Percentiles rank a stretch among this genome's conserved stretches.
These are phyloP conservation scores for Caenorhabditis plicata DNA, from an alignment of 2,888 invertebrate species.

Conservation along the genomic window DNA sequence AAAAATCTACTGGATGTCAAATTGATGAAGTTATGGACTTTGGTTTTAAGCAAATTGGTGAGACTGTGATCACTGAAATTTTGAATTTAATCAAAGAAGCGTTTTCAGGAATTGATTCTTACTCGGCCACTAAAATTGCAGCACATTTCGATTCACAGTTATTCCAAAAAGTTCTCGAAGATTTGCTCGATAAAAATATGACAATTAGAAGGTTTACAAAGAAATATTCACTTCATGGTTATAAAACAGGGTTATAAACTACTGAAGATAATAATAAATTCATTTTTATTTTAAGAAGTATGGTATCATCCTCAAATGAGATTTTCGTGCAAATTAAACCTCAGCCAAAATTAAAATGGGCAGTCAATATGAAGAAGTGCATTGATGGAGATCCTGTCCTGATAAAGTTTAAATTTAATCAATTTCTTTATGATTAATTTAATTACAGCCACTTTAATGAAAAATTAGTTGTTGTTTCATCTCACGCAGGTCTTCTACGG, in stretches of 20 bases:
- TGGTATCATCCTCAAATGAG: too few relatives aligned
- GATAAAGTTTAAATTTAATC: not conserved
- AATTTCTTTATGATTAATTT: not conserved
- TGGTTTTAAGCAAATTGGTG: conserved; percentile 7
- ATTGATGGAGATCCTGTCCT: conserved; percentile 22
- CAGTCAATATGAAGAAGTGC: conserved; percentile 18
- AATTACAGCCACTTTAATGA: conserved; percentile 1
- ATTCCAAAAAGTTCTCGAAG: not conserved
- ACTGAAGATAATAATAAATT: too few relatives aligned
- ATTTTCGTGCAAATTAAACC: not conserved
- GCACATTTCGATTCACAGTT: conserved; percentile 1
- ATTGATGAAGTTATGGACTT: conserved; percentile 1
- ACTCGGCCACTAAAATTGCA: conserved; percentile 12
- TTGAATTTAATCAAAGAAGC: not conserved
- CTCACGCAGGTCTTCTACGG: not conserved
- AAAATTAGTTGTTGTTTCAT: not conserved
- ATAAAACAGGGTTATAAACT: too few relatives aligned
- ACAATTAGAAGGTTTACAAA: conserved; percentile 7
- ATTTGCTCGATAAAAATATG: conserved; percentile 1
- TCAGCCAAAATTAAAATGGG: conserved; percentile 22
- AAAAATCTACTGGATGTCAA: not conserved
- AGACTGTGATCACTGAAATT: not conserved
- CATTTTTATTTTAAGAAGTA: too few relatives aligned
- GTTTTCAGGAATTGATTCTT: conserved; percentile 6
- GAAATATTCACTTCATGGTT: too few relatives aligned